Percentiles rank a stretch among this genome's conserved stretches.
Evolutionary conservation across 2,113 vertebrate species (phyloP).

Genomic region (Pseudorhombus dupliciocellatus): DNA sequence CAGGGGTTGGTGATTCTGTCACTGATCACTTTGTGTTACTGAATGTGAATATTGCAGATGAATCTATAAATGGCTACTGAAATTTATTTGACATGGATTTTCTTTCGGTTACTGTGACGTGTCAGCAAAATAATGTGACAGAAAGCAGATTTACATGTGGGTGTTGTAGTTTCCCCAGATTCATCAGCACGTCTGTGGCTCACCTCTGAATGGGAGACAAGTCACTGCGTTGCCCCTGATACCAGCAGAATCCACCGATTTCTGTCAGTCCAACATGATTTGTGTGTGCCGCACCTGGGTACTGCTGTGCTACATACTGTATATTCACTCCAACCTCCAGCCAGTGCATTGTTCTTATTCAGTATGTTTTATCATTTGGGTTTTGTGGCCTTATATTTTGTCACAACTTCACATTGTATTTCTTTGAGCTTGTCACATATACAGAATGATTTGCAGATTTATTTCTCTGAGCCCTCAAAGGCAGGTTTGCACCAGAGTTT

Average conservation of each 20-base stretch:
- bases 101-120: constrained; percentile 28
- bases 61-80: constrained; percentile 55
- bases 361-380: constrained; percentile 60
- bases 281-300: constrained; percentile 54
- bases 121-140: constrained; percentile 34
- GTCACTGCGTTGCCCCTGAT: constrained; percentile 23
- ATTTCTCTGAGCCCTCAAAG: constrained; percentile 40
- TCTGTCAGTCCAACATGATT: constrained; percentile 19
- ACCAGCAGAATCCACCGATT: constrained; percentile 63
- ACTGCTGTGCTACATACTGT: constrained; percentile 8
- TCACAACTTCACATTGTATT: constrained; percentile 38
- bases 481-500: constrained; percentile 42
- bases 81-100: constrained; percentile 54
- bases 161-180: constrained; percentile 18
- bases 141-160: constrained; percentile 29
- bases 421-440: constrained; percentile 27
- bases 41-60: constrained; percentile 72
- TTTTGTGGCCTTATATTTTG: constrained; percentile 80
- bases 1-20: constrained; percentile 4
- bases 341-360: constrained; percentile 36
- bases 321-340: constrained; percentile 12
- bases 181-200: constrained; percentile 18
- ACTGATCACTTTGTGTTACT: constrained; percentile 48
- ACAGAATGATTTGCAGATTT: constrained; percentile 41
- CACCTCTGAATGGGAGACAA: constrained; percentile 8